Base-by-base conservation (phyloP, 2,797 vertebrate genomes). In the Rallus crepitans region DNA sequence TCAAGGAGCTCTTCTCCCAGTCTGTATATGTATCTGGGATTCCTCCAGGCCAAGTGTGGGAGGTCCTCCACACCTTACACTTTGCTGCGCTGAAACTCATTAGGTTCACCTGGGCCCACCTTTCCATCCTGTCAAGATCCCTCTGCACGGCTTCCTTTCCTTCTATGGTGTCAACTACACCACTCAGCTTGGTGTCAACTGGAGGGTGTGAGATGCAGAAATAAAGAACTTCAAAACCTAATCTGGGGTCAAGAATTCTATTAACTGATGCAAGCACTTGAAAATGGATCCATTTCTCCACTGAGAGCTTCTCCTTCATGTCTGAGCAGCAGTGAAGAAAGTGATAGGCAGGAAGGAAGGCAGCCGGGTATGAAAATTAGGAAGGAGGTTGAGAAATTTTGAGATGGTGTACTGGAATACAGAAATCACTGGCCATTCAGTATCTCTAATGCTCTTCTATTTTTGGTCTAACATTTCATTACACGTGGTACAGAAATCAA, bases 401-500 rank as follows among this genome's bases (percentile, higher is more conserved):
- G 65, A 82, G 37, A 52, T n/a, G 19, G 40, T 82, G 30, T 71
- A 28, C 35, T 66, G 53, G 20, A 53, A 91, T 68, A 87, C 3
- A 4, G 50, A 78, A 94, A 91, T 61, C 50, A 21, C 35, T 63
- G 50, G 17, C 24, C 63, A 69, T 6, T 25, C 56, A 75, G 9
- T 65, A 37, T 65, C 39, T 80, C 56, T 71, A 81, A 82, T 82
- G 31, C 37, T 91, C 45, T 85, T 89, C 83, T 89, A 55, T 53
- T 87, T 95, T 93, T 64, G 31, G 50, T 71, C 45, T 81, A 89
- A 66, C 37, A 30, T 66, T 90, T 94, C 15, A 84, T 87, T 87
- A 70, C 13, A 31, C 7, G 5, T 50, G 60, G n/a, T n/a, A 61
- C n/a, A 78, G 72, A 93, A 87, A 84, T 89, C 28, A n/a, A 57